These are phyloP conservation scores for Zaprionus inermis DNA, from an alignment of 1,140 invertebrate genomes.

Conservation along the genomic window DNA sequence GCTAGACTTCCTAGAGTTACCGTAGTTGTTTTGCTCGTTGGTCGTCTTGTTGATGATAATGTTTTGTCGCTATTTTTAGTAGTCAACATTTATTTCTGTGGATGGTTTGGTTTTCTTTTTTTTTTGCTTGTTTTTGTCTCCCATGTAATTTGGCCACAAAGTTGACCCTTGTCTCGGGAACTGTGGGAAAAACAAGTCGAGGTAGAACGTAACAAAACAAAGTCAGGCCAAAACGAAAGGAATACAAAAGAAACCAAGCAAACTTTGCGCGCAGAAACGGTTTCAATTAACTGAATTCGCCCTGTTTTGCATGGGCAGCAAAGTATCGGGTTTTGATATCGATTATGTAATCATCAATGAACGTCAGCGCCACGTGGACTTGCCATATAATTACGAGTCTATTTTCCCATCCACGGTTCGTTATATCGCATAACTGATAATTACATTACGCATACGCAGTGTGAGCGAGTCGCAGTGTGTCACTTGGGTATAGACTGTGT, in stretches of 20 bases:
- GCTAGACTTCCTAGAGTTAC: conserved; percentile 52
- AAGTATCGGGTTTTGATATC: conserved; percentile 39
- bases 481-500: background rate
- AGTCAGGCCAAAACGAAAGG: background rate
- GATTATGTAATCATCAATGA: conserved; percentile 71
- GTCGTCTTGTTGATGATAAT: conserved; percentile 34
- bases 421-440: conserved; percentile 39
- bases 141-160: conserved; percentile 37
- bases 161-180: conserved; percentile 45
- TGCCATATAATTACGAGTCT: conserved; percentile 49
- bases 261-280: conserved; percentile 42
- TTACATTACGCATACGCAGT: conserved; percentile 68
- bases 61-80: conserved; percentile 70
- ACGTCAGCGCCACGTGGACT: conserved; percentile 53
- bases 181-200: conserved; percentile 41
- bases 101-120: conserved; percentile 46
- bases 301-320: conserved; percentile 45
- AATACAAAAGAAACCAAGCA: conserved; percentile 2
- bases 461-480: conserved; percentile 2
- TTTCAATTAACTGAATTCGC: conserved; percentile 62
- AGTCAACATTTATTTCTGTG: conserved; percentile 67
- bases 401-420: conserved; percentile 32
- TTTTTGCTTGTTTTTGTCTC: conserved; percentile 23
- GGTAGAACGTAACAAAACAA: conserved; percentile 1
- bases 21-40: conserved; percentile 42